phyloP scores from a whole-genome alignment of 2,113 vertebrate species.

The Crocuta crocuta region DNA sequence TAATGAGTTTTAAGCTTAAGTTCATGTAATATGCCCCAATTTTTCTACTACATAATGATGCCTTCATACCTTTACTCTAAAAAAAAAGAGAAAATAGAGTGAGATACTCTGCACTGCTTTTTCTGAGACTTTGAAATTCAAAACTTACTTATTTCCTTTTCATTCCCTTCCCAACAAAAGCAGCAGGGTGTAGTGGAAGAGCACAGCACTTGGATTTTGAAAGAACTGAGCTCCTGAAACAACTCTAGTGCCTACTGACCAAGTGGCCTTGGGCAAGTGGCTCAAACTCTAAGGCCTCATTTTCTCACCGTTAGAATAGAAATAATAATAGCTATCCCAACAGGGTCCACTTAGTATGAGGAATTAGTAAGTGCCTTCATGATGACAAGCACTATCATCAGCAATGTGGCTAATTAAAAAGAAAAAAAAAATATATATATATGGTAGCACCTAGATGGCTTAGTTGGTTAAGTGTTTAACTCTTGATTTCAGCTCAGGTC shows the following conservation, averaged over 20 bases:
- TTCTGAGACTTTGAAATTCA: constrained; percentile 26
- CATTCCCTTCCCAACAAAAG: not conserved
- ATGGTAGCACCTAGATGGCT: no score
- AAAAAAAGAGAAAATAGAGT: not conserved
- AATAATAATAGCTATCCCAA: not conserved
- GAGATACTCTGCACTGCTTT: not conserved
- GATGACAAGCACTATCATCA: not conserved
- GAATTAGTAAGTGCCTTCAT: not conserved
- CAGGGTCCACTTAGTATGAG: not conserved
- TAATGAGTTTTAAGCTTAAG: not conserved
- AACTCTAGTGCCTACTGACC: not conserved
- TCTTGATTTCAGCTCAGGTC: no score
- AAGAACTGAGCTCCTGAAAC: not conserved
- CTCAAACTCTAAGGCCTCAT: not conserved
- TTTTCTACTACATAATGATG: not conserved
- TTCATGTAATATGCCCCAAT: not conserved
- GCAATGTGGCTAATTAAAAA: not conserved
- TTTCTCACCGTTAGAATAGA: not conserved
- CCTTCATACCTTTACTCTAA: not conserved
- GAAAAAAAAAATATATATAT: not conserved
- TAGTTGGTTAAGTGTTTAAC: no score
- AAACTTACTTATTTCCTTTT: not conserved
- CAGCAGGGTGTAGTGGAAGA: not conserved
- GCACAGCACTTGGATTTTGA: not conserved
- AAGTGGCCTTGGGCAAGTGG: not conserved